A percentile compares a stretch with the other conserved stretches of the same genome.
phyloP scores from a whole-genome alignment of 2,113 vertebrate genomes.

The Marcusenius ussheri region DNA sequence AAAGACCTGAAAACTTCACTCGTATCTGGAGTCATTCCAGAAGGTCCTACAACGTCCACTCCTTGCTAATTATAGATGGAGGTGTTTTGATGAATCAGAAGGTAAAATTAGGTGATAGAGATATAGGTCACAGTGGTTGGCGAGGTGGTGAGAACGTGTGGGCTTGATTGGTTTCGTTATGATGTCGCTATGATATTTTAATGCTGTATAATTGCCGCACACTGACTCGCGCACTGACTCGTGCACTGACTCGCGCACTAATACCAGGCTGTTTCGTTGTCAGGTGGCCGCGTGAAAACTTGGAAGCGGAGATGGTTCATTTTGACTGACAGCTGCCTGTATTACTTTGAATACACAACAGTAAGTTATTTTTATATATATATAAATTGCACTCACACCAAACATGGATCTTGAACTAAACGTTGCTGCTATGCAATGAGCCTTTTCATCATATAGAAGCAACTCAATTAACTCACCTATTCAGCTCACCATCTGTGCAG shows the following conservation, averaged over 20 bases:
- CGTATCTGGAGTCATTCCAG: neutral
- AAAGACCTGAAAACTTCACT: neutral
- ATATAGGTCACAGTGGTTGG: neutral
- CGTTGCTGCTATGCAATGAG: neutral
- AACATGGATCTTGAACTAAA: neutral
- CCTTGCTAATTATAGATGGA: neutral
- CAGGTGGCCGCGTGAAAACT: conserved; percentile 78
- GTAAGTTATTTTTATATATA: conserved; percentile 58
- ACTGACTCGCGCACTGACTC: neutral
- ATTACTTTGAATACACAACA: conserved; percentile 94
- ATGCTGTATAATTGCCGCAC: neutral
- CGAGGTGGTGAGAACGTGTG: neutral
- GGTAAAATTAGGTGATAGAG: neutral
- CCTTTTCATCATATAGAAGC: neutral
- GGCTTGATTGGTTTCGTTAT: neutral
- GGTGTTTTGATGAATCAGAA: neutral
- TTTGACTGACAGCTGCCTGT: conserved; percentile 90
- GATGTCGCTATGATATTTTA: neutral
- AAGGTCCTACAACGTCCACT: neutral
- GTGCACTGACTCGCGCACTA: neutral
- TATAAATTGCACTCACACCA: neutral
- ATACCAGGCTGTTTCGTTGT: conserved; percentile 39
- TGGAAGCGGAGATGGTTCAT: conserved; percentile 96
- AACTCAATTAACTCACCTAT: neutral
- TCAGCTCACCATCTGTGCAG: neutral